A percentile compares a stretch with the other conserved stretches of the same genome.
phyloP scores from a whole-genome alignment of 1,140 invertebrate species.

The Aphaenogaster ashmeadi region DNA sequence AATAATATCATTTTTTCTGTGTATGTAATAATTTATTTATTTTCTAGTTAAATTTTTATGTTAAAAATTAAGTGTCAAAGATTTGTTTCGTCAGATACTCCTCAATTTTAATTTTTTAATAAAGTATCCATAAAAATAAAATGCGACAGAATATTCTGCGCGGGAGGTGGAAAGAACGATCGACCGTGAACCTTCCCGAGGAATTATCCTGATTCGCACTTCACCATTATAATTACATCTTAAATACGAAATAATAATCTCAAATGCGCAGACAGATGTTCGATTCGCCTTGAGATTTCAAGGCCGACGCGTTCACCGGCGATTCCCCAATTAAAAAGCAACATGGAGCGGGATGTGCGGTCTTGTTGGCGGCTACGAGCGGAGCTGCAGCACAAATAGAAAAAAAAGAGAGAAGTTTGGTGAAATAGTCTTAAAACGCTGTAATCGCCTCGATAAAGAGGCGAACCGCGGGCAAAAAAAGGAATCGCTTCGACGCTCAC shows the following conservation, averaged over 20 bases:
- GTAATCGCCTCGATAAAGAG: constrained; percentile 60
- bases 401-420: background rate
- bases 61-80: background rate
- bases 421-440: constrained; percentile 63
- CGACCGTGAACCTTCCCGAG: background rate
- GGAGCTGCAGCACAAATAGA: constrained; percentile 20
- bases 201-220: constrained; percentile 1
- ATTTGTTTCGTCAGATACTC: background rate
- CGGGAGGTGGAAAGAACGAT: too few relatives aligned
- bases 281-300: constrained; percentile 42
- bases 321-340: constrained; percentile 31
- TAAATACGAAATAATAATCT: constrained; percentile 28
- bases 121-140: background rate
- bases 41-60: background rate
- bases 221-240: background rate
- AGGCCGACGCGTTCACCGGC: constrained; percentile 25
- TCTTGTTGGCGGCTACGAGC: constrained; percentile 30
- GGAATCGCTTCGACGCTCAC: constrained; percentile 29
- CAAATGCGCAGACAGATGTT: constrained; percentile 40
- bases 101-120: background rate
- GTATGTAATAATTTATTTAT: background rate
- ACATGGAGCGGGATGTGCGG: background rate
- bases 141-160: too few relatives aligned
- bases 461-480: constrained; percentile 61
- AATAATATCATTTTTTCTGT: too few relatives aligned